phyloP scores from a whole-genome alignment of 1,140 invertebrate genomes.

The Geopemphigus sp. region DNA sequence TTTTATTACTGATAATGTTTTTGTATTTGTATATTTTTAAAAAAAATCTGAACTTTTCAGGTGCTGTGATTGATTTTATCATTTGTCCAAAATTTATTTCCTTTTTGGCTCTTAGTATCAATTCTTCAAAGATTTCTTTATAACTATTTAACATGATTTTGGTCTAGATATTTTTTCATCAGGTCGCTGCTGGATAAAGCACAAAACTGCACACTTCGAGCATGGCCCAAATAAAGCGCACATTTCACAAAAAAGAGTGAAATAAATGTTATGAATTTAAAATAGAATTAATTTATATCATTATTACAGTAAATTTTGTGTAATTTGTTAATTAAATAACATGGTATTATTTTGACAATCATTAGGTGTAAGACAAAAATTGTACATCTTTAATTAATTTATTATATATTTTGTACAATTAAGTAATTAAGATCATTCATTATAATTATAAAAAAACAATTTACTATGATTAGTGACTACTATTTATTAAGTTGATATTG shows the following conservation, averaged over 20 bases:
- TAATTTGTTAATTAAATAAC: conserved; percentile 17
- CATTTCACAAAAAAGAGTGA: conserved; percentile 32
- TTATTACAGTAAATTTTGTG: no score
- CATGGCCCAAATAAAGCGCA: conserved; percentile 45
- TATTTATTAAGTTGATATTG: conserved; percentile 22
- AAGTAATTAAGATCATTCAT: conserved; percentile 30
- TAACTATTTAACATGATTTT: conserved; percentile 47
- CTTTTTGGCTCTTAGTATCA: conserved; percentile 36
- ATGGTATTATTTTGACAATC: background rate
- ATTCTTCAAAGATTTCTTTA: conserved; percentile 40
- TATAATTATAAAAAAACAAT: background rate
- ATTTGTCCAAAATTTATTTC: conserved; percentile 5
- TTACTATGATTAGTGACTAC: background rate
- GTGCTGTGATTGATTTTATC: conserved; percentile 41
- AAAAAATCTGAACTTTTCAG: conserved; percentile 37
- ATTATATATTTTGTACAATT: conserved; percentile 19
- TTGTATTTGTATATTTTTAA: background rate
- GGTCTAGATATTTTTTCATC: conserved; percentile 47
- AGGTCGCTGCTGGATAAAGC: conserved; percentile 42
- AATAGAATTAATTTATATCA: conserved; percentile 34
- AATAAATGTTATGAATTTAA: background rate
- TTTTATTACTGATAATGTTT: background rate
- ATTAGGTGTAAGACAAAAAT: conserved; percentile 28
- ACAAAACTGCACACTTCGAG: conserved; percentile 40
- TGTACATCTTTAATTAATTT: conserved; percentile 23